phyloP scores from a whole-genome alignment of 35 echinoderm and acorn worm genomes.

The Diadema setosum region DNA sequence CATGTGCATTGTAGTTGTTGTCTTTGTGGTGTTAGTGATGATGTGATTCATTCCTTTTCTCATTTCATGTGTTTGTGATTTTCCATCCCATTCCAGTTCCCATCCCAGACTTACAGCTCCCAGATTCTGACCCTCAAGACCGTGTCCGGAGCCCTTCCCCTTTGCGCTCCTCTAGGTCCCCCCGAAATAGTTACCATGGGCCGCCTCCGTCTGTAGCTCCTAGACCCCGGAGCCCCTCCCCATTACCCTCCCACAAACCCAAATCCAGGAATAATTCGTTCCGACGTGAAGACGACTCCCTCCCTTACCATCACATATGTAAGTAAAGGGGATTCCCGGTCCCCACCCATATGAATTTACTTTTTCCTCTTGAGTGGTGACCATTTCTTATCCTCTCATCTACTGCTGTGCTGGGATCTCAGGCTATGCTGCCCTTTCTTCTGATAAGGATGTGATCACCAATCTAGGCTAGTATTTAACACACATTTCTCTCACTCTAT shows the following conservation, averaged over 20 bases:
- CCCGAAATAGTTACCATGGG: slow-evolving; percentile 15
- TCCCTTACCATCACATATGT: slow-evolving; percentile 17
- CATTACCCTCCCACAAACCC: not conserved
- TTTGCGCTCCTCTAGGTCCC: not conserved
- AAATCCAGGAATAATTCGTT: not conserved
- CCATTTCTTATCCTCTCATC: not conserved
- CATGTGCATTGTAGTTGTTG: too few species aligned
- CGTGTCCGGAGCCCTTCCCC: not conserved
- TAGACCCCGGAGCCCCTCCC: not conserved
- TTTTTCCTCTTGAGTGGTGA: too few species aligned
- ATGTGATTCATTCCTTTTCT: too few species aligned
- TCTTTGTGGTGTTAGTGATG: too few species aligned
- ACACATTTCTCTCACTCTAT: too few species aligned
- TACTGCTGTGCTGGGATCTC: not conserved
- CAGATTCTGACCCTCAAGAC: not conserved
- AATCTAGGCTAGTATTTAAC: too few species aligned
- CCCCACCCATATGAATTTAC: too few species aligned
- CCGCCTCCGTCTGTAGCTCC: not conserved
- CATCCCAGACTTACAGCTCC: not conserved
- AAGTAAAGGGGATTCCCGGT: not conserved
- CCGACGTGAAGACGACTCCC: not conserved
- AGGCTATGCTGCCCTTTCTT: too few species aligned
- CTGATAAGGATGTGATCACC: too few species aligned
- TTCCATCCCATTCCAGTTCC: not conserved
- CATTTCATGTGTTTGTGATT: too few species aligned